These are phyloP conservation scores for Gryllus bimaculatus DNA, from an alignment of 1,140 invertebrate genomes.

Conservation along the genomic window DNA sequence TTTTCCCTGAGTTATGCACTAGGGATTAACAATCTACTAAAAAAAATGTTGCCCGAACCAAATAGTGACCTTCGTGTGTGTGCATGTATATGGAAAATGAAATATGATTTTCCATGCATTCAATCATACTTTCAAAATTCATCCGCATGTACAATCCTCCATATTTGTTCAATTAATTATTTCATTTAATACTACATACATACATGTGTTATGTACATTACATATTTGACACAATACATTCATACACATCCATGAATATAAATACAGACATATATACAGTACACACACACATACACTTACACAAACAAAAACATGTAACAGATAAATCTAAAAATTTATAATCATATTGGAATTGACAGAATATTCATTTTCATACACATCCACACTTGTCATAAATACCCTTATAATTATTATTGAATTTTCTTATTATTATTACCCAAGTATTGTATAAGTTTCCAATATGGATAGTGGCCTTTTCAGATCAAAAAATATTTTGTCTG, in stretches of 20 bases:
- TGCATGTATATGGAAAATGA: too few relatives aligned
- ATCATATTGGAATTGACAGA: slow-evolving; percentile 1
- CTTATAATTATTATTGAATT: background rate
- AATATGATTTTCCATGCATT: too few relatives aligned
- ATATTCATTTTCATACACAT: background rate
- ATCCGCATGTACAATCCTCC: too few relatives aligned
- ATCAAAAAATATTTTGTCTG: slow-evolving; percentile 6
- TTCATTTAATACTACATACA: background rate
- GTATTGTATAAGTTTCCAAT: background rate
- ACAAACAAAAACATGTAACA: too few relatives aligned
- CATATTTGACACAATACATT: background rate
- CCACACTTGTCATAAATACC: background rate
- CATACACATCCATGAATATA: background rate
- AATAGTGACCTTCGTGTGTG: too few relatives aligned
- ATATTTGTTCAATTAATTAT: too few relatives aligned
- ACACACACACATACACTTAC: background rate
- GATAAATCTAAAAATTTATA: background rate
- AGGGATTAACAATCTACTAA: too few relatives aligned
- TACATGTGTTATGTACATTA: background rate
- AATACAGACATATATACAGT: background rate
- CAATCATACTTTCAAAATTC: too few relatives aligned
- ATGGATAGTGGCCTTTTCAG: slow-evolving; percentile 1
- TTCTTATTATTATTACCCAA: background rate
- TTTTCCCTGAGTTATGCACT: too few relatives aligned
- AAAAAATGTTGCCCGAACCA: too few relatives aligned